Conservation (phyloP, 2,888 invertebrate species). For the Barypeithes pellucidus region DNA sequence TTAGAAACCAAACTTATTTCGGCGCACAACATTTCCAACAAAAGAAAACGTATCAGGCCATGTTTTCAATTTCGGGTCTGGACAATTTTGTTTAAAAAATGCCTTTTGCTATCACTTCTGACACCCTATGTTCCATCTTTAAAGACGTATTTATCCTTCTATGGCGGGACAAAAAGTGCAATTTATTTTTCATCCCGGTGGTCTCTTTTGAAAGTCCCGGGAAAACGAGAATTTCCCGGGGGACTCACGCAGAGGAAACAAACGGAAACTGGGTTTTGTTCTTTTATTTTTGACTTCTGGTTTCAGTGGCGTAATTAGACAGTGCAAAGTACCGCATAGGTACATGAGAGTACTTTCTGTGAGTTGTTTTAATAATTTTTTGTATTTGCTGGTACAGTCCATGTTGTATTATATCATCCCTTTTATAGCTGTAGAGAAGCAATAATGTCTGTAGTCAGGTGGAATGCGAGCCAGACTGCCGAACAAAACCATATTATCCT, state of each 20-base stretch:
- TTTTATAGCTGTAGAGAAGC: too few species aligned
- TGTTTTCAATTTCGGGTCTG: conserved; percentile 28
- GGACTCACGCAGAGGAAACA: conserved; percentile 39
- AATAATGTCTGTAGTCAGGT: too few species aligned
- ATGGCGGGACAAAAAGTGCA: conserved; percentile 52
- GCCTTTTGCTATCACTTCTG: conserved; percentile 30
- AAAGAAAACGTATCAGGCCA: conserved; percentile 14
- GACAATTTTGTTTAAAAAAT: conserved; percentile 41
- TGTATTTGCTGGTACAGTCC: too few species aligned
- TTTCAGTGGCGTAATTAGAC: conserved; percentile 23
- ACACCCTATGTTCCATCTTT: conserved; percentile 42
- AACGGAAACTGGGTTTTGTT: conserved; percentile 40
- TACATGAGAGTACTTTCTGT: too few species aligned
- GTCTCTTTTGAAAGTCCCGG: conserved; percentile 45
- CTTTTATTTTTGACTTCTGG: conserved; percentile 32
- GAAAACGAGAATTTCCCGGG: conserved; percentile 51
- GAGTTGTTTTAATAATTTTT: too few species aligned
- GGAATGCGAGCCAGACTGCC: too few species aligned
- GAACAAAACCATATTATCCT: too few species aligned
- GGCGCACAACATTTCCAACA: conserved; percentile 2
- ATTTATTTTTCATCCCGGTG: conserved; percentile 53
- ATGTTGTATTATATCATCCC: too few species aligned
- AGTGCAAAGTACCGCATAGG: not conserved
- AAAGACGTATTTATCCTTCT: conserved; percentile 52
- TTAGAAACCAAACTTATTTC: conserved; percentile 2